phyloP scores from a whole-genome alignment of 2,797 vertebrate genomes.

The Mus caroli region DNA sequence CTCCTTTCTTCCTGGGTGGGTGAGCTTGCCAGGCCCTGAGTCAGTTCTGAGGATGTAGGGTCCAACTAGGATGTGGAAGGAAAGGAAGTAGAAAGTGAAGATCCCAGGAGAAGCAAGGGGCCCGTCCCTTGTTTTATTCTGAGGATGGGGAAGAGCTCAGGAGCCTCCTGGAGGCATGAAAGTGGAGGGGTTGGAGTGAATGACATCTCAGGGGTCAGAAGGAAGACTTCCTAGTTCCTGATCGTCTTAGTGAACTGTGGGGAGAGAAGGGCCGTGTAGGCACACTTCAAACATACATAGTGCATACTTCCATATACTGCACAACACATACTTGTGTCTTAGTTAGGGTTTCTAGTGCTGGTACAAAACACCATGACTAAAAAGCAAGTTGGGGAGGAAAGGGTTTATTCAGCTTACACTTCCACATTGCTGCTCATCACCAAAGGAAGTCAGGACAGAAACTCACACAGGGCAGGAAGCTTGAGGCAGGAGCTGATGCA shows the following conservation, averaged over 20 bases:
- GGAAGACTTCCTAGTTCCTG: background rate
- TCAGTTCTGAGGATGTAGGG: background rate
- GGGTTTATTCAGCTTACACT: background rate
- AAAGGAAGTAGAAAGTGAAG: background rate
- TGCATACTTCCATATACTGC: background rate
- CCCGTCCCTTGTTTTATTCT: background rate
- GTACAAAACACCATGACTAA: background rate
- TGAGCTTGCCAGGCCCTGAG: background rate
- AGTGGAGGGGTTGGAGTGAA: background rate
- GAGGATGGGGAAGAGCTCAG: background rate
- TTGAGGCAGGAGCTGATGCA: background rate
- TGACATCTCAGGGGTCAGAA: background rate
- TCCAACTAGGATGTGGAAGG: too few species aligned
- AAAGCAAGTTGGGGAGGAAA: background rate
- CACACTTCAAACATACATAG: too few species aligned
- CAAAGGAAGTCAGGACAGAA: background rate
- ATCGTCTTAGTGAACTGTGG: background rate
- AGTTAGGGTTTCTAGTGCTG: background rate
- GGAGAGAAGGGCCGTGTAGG: background rate
- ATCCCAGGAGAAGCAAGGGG: too few species aligned
- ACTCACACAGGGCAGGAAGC: background rate
- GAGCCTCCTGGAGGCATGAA: background rate
- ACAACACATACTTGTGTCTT: background rate
- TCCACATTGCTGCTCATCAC: background rate
- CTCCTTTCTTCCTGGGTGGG: background rate